Percentiles rank a stretch among this genome's conserved stretches.
phyloP scores from a whole-genome alignment of 2,888 invertebrate genomes.

The Cerastis leucographa region DNA sequence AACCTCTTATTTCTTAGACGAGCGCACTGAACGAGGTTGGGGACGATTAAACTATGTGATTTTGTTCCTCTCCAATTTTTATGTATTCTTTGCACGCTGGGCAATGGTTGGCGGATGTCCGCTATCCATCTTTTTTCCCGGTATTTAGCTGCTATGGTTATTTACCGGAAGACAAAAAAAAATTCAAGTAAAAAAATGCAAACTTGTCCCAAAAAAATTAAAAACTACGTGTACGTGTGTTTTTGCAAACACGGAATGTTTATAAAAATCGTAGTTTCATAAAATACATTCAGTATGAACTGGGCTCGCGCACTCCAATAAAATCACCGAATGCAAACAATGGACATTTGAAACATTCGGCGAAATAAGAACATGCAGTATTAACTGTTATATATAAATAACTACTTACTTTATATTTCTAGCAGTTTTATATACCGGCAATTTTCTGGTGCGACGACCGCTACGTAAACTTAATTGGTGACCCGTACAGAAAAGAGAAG shows the following conservation, averaged over 20 bases:
- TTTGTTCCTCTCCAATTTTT: constrained; percentile 37
- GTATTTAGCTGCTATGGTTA: constrained; percentile 12
- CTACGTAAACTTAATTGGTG: constrained; percentile 52
- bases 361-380: constrained; percentile 28
- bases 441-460: constrained; percentile 20
- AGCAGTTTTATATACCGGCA: constrained; percentile 25
- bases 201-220: not conserved
- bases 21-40: constrained; percentile 47
- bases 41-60: constrained; percentile 58
- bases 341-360: constrained; percentile 19
- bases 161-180: not conserved
- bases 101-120: constrained; percentile 14
- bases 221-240: not conserved
- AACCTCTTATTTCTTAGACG: constrained; percentile 75
- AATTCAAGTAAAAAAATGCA: not conserved
- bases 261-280: not conserved
- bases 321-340: constrained; percentile 33
- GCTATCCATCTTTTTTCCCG: not conserved
- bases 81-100: constrained; percentile 30
- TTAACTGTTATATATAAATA: not conserved
- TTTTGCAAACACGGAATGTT: constrained; percentile 10
- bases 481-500: constrained; percentile 40
- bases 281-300: constrained; percentile 11
- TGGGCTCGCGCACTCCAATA: constrained; percentile 14
- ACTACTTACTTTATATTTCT: constrained; percentile 20